A percentile compares a stretch with the other conserved stretches of the same genome.
These are phyloP conservation scores for Apeira syringaria DNA, from an alignment of 2,888 invertebrate species.

Conservation along the genomic window DNA sequence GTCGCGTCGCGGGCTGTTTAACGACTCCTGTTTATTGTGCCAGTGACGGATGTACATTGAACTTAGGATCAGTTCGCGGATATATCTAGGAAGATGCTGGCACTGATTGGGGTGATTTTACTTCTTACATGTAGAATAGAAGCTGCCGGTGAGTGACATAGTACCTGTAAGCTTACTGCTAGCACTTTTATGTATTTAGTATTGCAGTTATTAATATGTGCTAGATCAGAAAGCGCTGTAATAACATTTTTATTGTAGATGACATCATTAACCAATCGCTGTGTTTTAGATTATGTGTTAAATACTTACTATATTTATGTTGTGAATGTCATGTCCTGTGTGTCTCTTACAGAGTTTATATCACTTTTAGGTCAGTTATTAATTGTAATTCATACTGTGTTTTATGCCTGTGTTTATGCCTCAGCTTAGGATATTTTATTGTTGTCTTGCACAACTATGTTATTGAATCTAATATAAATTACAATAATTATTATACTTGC, in stretches of 20 bases:
- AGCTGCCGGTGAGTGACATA: conserved; percentile 14
- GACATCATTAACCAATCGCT: neutral
- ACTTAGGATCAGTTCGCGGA: conserved; percentile 42
- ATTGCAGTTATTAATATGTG: neutral
- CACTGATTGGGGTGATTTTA: conserved; percentile 39
- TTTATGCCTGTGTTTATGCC: too few relatives aligned
- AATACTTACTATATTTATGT: too few relatives aligned
- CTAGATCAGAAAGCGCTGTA: neutral
- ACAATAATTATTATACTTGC: too few relatives aligned
- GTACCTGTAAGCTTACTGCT: neutral
- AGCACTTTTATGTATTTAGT: conserved; percentile 1
- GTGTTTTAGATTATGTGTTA: too few relatives aligned
- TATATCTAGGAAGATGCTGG: conserved; percentile 44
- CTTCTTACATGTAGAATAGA: conserved; percentile 22
- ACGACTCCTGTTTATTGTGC: conserved; percentile 46
- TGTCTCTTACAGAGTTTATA: too few relatives aligned
- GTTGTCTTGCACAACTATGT: too few relatives aligned
- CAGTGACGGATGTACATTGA: conserved; percentile 50
- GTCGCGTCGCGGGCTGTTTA: conserved; percentile 46
- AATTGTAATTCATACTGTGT: too few relatives aligned
- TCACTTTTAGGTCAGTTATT: too few relatives aligned
- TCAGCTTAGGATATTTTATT: too few relatives aligned
- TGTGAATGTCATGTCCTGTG: too few relatives aligned
- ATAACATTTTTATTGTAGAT: neutral
- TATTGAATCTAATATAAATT: too few relatives aligned